Base-by-base conservation (phyloP, 2,797 vertebrate species). In the Lithobates pipiens region DNA sequence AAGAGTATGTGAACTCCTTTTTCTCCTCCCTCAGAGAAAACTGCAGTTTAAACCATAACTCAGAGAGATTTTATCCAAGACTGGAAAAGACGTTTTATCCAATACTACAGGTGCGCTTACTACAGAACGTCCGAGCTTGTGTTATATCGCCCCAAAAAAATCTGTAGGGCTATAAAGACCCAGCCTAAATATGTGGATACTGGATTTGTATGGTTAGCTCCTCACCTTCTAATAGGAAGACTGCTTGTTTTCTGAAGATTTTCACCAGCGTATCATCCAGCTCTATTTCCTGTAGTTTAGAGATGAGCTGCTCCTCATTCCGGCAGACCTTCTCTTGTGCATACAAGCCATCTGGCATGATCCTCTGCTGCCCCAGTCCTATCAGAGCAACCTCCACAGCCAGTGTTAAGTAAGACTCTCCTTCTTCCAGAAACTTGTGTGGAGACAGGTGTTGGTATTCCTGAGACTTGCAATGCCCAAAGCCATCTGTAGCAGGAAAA, bases 301-400 rank as follows among this genome's bases (percentile, higher is more conserved):
- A 96, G 92, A 99, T 93, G 81, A 99, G 96, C 89, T 98, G 97
- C 90, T 98, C 97, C 90, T 99, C 97, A 57, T 97, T 97, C 89
- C 96, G 96, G 91, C 97, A 97, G 90, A 99, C 95, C 83, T 98
- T 99, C 94, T 99, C 97, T 92, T 98, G 97, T 88, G 97, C 96
- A 77, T 99, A 99, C 8, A 99, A 95, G 87, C 97, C 97, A 36
- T 99, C 97, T 0, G 97, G 97, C 97, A 99, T 99, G 92, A 95
- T 92, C 81, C 97, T 93, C 89, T 99, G 97, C 94, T 99, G 97
- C 27, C 97, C 97, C 81, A 99, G 88, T 2, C 97, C 97, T 78
- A 99, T 96, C 88, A 99, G 89, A 8, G 97, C 97, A 11, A 95
- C 97, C 91, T 99, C 97, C 90, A 97, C 96, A 0, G 97, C 97